These are phyloP conservation scores for Aplocera efformata DNA, from an alignment of 2,888 invertebrate genomes.

Conservation along the genomic window DNA sequence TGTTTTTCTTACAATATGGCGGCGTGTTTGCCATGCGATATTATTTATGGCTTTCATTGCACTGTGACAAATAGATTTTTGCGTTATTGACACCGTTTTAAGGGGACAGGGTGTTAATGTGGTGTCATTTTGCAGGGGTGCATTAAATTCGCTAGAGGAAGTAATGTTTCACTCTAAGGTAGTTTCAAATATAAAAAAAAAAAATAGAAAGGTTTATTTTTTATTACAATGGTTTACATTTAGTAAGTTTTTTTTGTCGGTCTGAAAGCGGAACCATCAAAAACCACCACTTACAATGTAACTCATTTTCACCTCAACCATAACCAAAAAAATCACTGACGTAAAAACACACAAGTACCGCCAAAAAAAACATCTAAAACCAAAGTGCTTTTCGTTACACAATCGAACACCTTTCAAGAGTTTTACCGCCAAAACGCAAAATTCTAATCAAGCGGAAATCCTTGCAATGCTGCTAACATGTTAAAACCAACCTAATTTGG, in stretches of 20 bases:
- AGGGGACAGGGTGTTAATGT: constrained; percentile 33
- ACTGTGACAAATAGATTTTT: constrained; percentile 58
- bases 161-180: no score
- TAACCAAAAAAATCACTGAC: constrained; percentile 45
- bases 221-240: no score
- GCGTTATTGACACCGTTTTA: constrained; percentile 53
- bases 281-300: constrained; percentile 6
- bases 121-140: constrained; percentile 23
- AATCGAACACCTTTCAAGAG: constrained; percentile 71
- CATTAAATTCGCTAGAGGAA: constrained; percentile 9
- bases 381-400: constrained; percentile 52
- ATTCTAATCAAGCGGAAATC: constrained; percentile 53
- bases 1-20: constrained; percentile 62
- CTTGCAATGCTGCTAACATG: constrained; percentile 24
- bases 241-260: no score
- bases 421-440: constrained; percentile 49
- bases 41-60: constrained; percentile 63
- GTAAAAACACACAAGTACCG: constrained; percentile 43
- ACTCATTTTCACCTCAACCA: constrained; percentile 9
- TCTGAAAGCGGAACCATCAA: no score
- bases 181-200: no score
- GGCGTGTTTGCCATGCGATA: constrained; percentile 54
- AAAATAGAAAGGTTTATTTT: no score
- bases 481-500: constrained; percentile 15
- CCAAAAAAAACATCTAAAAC: constrained; percentile 37